Base-by-base conservation (phyloP, 2,113 vertebrate species). In the Hoplias malabaricus region DNA sequence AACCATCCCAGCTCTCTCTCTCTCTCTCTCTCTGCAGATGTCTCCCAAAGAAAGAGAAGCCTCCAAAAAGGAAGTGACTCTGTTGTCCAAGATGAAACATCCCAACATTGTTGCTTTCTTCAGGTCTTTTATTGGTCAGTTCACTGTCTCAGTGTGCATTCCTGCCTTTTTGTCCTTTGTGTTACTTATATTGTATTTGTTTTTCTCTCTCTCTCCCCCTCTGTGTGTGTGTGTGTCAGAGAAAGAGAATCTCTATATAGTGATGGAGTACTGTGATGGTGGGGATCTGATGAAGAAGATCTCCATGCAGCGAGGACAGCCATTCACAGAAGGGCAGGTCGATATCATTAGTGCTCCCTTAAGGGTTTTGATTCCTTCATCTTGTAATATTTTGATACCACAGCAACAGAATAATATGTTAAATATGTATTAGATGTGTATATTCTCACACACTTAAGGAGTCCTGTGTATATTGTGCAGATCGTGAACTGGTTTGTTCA, bases 181-280 rank as follows among this genome's bases (percentile, higher is more conserved):
- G 16, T 76, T 36, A 57, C 8, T 21, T 66, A n/a, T n/a, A n/a
- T n/a, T 31, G 23, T 75, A 42, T 61, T 57, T 77, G 54, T 69
- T n/a, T n/a, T n/a, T n/a, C n/a, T n/a, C n/a, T n/a, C n/a, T n/a
- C n/a, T n/a, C n/a, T n/a, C n/a, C n/a, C n/a, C n/a, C n/a, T n/a
- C 34, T 70, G 73, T 77, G 21, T 62, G 43, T 68, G 54, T 74
- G 25, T 75, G 46, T 69, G 84, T 84, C 77, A 98, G 97, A 98
- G 83, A 80, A 80, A 6, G 89, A 86, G 83, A 92, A 82, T 23
- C 86, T 98, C 1, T 95, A 90, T 53, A 98, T 98, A 75, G 90
- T 98, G 48, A 98, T 97, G 96, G 96, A 99, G 82, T 97, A 93
- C 69, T 98, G 96, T 86, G 96, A 97, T 10, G 94, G 96, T 84